A percentile compares a stretch with the other conserved stretches of the same genome.
phyloP scores from a whole-genome alignment of 2,888 invertebrate species.

The Drosophila algonquin region DNA sequence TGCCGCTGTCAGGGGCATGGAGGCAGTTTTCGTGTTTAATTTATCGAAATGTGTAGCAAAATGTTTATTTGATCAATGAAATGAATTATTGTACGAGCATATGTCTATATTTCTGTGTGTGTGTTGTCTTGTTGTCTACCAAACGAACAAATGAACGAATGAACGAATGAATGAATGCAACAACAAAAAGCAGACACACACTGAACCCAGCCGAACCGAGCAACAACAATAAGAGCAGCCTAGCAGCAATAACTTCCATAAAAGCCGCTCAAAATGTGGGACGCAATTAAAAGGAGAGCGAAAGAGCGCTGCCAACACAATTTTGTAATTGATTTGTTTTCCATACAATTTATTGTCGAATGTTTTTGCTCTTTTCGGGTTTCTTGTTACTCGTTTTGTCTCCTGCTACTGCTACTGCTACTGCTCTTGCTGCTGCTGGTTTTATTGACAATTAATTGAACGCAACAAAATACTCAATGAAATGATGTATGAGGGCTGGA shows the following conservation, averaged over 20 bases:
- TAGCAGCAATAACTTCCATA: slow-evolving; percentile 31
- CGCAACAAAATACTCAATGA: slow-evolving; percentile 43
- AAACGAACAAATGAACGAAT: slow-evolving; percentile 58
- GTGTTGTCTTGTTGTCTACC: slow-evolving; percentile 52
- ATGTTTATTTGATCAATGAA: slow-evolving; percentile 78
- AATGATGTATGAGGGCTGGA: slow-evolving; percentile 41
- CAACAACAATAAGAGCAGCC: slow-evolving; percentile 46
- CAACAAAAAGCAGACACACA: too few species aligned
- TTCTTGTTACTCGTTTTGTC: slow-evolving; percentile 14
- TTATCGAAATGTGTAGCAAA: slow-evolving; percentile 78
- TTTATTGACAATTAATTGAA: slow-evolving; percentile 64
- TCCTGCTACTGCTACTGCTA: background rate
- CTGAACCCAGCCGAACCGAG: too few species aligned
- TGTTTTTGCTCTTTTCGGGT: slow-evolving; percentile 45
- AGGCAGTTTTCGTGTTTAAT: slow-evolving; percentile 62
- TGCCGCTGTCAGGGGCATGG: slow-evolving; percentile 36
- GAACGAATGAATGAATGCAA: too few species aligned
- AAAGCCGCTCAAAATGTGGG: slow-evolving; percentile 40
- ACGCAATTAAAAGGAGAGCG: slow-evolving; percentile 18
- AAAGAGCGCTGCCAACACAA: slow-evolving; percentile 35
- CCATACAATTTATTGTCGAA: slow-evolving; percentile 64
- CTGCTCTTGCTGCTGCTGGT: background rate
- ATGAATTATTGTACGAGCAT: slow-evolving; percentile 69
- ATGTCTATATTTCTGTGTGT: slow-evolving; percentile 1
- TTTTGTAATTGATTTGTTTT: slow-evolving; percentile 77